phyloP scores from a whole-genome alignment of 2,113 vertebrate genomes.

The Campylomormyrus numenius region DNA sequence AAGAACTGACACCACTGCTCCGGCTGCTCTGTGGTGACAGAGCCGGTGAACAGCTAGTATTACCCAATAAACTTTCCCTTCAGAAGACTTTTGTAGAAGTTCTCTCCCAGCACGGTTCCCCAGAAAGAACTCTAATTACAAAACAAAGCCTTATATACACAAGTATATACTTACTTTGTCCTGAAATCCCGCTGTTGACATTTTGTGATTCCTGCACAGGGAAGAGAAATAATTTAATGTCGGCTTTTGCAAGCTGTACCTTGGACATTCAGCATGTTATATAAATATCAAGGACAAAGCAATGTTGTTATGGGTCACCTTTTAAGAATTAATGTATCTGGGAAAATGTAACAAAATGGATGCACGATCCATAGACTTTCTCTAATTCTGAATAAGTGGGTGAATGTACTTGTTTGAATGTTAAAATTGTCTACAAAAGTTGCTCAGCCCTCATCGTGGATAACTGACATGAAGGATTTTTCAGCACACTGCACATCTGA shows the following conservation, averaged over 20 bases:
- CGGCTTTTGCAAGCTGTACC: background rate
- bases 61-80: constrained; percentile 10
- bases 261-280: background rate
- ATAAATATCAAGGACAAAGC: background rate
- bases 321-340: background rate
- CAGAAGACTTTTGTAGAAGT: background rate
- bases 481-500: background rate
- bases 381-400: background rate
- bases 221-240: constrained; percentile 23
- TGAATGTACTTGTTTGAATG: background rate
- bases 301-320: background rate
- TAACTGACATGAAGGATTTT: background rate
- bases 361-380: background rate
- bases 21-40: background rate
- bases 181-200: constrained; percentile 55
- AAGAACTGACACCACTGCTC: background rate
- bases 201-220: constrained; percentile 66
- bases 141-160: constrained; percentile 5
- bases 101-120: background rate
- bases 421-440: background rate
- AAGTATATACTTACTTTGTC: constrained; percentile 73
- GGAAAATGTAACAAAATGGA: background rate
- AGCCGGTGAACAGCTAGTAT: background rate
- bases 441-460: background rate
- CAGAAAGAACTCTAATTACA: background rate